Conservation (phyloP, 2,113 vertebrate genomes). For the Ptyas mucosa region DNA sequence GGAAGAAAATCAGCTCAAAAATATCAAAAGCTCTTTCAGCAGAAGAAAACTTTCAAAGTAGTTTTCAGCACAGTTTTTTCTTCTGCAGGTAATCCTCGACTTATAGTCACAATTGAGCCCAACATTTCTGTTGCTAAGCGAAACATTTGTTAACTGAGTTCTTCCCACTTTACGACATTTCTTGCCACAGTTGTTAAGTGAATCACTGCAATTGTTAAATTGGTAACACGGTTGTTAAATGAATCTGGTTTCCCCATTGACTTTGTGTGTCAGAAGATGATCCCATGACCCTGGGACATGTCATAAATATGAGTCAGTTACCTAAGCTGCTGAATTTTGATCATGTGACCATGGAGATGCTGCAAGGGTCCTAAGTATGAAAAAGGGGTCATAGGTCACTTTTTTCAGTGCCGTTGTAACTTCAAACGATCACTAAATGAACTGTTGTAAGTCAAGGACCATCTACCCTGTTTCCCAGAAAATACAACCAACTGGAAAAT, state of each 20-base stretch:
- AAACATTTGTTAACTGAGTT: not conserved
- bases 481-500: too few species aligned
- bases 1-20: not conserved
- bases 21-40: not conserved
- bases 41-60: not conserved
- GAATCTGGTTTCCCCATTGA: not conserved
- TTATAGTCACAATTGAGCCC: not conserved
- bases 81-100: not conserved
- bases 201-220: not conserved
- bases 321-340: not conserved
- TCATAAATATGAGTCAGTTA: not conserved
- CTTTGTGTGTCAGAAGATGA: not conserved
- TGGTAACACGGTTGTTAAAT: not conserved
- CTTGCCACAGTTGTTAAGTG: not conserved
- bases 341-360: not conserved
- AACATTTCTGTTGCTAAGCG: not conserved
- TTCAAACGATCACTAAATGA: not conserved
- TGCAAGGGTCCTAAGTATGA: not conserved
- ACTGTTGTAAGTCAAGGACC: not conserved
- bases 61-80: not conserved
- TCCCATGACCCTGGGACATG: not conserved
- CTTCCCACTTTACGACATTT: not conserved
- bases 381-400: not conserved
- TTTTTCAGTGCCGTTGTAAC: not conserved
- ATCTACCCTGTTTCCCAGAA: too few species aligned